Base-by-base conservation (phyloP, 2,797 vertebrate genomes). In the Oceanodroma leucorhoa region DNA sequence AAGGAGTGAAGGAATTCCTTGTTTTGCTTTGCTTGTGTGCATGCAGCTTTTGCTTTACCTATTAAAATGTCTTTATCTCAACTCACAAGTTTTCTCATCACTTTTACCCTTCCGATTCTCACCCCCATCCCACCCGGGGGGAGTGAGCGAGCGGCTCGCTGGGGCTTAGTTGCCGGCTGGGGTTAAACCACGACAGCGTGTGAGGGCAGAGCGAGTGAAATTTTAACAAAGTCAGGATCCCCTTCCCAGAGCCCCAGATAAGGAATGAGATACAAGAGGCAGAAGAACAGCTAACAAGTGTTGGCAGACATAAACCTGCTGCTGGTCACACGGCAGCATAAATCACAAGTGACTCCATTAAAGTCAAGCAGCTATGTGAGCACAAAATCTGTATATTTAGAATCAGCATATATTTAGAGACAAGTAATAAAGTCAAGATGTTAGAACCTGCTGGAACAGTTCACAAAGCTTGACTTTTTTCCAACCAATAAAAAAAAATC, bases 371-470 rank as follows among this genome's bases (percentile, higher is more conserved):
- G 73, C 70, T 90, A 92, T 65, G 71, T 3, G 55, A 94, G 53
- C 75, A 89, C 69, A 87, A 90, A 94, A 95, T 75, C 81, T 58
- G 71, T 83, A 21, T 84, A 87, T 91, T 93, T 82, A 89, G 84
- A 94, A 81, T 62, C 84, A 93, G 86, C 73, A 92, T 75, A 83
- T 48, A 90, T 88, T 94, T 88, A 83, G 76, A 81, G 55, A 65
- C 2, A 0, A 58, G 75, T 34, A 93, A 92, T 92, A 83, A 70
- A 89, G 83, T 43, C 88, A 89, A 89, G 89, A 81, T 66, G 58
- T 82, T 69, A 83, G 83, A 87, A 96, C 86, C 46, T 89, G 62
- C 66, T 78, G 51, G 38, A 85, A 94, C 27, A 84, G 40, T 90
- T 91, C 58, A 73, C 20, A 83, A 89, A 86, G 32, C 21, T 64